Base-by-base conservation (phyloP, 2,888 invertebrate species). In the Drosophila gaucha region DNA sequence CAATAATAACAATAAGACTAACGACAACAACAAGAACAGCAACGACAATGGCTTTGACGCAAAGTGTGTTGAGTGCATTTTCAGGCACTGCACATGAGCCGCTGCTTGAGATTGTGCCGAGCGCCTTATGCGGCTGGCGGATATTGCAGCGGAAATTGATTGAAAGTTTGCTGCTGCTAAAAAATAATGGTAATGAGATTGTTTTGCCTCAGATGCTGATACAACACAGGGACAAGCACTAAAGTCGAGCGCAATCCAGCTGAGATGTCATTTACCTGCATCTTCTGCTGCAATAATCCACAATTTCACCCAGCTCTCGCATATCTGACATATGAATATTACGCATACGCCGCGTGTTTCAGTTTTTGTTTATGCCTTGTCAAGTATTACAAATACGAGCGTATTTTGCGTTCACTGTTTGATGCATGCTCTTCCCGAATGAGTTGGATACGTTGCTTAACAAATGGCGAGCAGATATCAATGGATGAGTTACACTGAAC, bases 141-240 rank as follows among this genome's bases (percentile, higher is more conserved):
- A 86, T 88, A 86, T 88, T 84, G 86, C 67, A 60, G 41, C 68
- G 86, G 84, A 84, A 84, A 83, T 84, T 84, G 84, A 84, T 84
- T 83, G 84, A 86, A 84, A 86, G 80, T 86, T 86, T 86, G 63
- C 64, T 65, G 59, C 72, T 68, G 71, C 69, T 75, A 43, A 71
- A 87, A 87, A 65, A 65, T 78, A 80, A 86, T 83, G 75, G 70
- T 84, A 84, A 84, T 84, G 88, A 86, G 88, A 88, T 83, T 83
- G 86, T 77, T 69, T 64, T 76, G 64, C 54, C 20, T 47, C 20
- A 51, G 38, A 31, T 57, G 54, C 55, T 49, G 54, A 57, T 50
- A 54, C 47, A 28, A 39, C 67, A 68, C 38, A 56, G 20, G 28
- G 60, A 26, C 20, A 22, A 24, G 33, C 51, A 41, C 41, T 26